Evolutionary conservation across 2,113 vertebrate genomes (phyloP).

Genomic region (Trichomycterus rosablanca): DNA sequence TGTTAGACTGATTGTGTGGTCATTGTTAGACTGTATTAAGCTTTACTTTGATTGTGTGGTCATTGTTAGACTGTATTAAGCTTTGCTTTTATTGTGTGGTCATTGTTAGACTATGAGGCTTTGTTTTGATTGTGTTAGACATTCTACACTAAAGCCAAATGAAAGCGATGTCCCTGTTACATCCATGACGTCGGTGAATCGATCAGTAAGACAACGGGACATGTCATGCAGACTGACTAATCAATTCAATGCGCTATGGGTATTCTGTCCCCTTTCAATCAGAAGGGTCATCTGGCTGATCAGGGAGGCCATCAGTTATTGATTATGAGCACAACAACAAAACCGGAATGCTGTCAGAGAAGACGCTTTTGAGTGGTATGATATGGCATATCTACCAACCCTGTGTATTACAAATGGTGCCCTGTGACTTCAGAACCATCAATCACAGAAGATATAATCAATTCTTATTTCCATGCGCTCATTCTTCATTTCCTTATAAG

Average conservation of each 20-base stretch:
- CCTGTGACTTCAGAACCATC: conserved; percentile 14
- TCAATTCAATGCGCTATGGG: conserved; percentile 19
- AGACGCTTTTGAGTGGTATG: conserved; percentile 24
- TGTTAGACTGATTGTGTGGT: no score
- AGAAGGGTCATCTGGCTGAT: conserved; percentile 13
- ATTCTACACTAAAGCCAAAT: neutral
- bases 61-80: no score
- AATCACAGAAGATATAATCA: conserved; percentile 33
- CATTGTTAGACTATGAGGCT: no score
- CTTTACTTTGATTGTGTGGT: no score
- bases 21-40: no score
- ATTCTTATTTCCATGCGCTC: conserved; percentile 35
- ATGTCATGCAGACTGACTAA: conserved; percentile 5
- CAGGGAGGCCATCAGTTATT: neutral
- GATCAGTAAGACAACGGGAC: conserved; percentile 3
- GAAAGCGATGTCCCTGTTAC: neutral
- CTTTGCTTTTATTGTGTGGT: no score
- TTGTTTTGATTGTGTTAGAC: neutral
- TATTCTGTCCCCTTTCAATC: conserved; percentile 13
- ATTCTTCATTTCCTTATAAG: conserved; percentile 13
- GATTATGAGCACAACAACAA: conserved; percentile 18
- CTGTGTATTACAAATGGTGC: neutral
- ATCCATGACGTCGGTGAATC: neutral
- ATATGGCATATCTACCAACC: neutral
- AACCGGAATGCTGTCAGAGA: conserved; percentile 5